Percentiles rank a stretch among this genome's conserved stretches.
phyloP scores from a whole-genome alignment of 2,888 invertebrate genomes.

The Seira sanloemensis region DNA sequence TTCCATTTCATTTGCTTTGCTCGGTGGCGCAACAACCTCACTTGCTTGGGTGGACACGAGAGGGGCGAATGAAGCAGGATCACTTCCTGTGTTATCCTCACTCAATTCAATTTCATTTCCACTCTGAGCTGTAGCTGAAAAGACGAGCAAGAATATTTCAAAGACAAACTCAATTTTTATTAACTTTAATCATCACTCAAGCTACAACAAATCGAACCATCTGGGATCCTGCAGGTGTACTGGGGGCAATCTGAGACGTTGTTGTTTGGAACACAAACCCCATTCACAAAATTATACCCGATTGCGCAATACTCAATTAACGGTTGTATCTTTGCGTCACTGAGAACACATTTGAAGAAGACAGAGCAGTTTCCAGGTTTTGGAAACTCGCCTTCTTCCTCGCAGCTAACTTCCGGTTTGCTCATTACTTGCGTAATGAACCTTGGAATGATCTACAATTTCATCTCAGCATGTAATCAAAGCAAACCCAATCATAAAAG shows the following conservation, averaged over 20 bases:
- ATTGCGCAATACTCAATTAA: constrained; percentile 59
- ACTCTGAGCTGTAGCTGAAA: neutral
- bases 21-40: no score
- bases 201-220: no score
- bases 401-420: constrained; percentile 28
- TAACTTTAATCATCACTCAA: no score
- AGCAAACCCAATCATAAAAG: no score
- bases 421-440: constrained; percentile 58
- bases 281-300: constrained; percentile 60
- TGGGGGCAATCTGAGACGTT: constrained; percentile 66
- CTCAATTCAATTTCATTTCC: neutral
- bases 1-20: no score
- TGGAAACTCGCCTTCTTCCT: constrained; percentile 48
- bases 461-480: no score
- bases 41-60: neutral
- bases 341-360: constrained; percentile 63
- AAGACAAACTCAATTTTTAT: neutral
- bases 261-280: constrained; percentile 51
- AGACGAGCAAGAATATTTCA: neutral
- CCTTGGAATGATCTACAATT: constrained; percentile 56
- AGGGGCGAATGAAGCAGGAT: neutral
- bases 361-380: constrained; percentile 65
- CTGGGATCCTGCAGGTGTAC: constrained; percentile 54
- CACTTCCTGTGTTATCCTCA: neutral
- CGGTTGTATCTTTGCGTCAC: constrained; percentile 35